Conservation (phyloP, 2,888 invertebrate genomes). For the Pristionchus entomophagus region DNA sequence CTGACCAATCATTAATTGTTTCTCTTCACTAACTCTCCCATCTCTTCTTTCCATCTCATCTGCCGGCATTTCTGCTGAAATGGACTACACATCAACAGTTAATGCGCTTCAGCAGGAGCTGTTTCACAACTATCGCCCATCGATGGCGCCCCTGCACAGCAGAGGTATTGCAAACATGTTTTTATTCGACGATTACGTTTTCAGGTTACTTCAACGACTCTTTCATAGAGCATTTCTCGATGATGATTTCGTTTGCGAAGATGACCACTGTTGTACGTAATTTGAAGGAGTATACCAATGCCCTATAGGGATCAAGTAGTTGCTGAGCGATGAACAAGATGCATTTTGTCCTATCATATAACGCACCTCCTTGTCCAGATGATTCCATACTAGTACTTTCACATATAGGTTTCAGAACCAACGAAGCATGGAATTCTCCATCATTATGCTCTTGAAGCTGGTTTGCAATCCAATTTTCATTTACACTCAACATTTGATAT, state of each 20-base stretch:
- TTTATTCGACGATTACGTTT: neutral
- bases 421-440: neutral
- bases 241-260: neutral
- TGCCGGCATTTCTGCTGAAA: too few relatives aligned
- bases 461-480: neutral
- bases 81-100: neutral
- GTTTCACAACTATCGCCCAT: neutral
- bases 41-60: too few relatives aligned
- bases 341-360: too few relatives aligned
- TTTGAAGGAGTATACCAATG: too few relatives aligned
- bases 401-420: conserved; percentile 18
- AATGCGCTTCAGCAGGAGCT: neutral
- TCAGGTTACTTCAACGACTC: neutral
- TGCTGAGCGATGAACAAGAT: too few relatives aligned
- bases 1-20: too few relatives aligned
- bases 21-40: too few relatives aligned
- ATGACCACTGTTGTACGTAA: neutral
- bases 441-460: neutral
- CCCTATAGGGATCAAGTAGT: too few relatives aligned
- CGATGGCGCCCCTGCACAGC: neutral
- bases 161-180: neutral
- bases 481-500: neutral
- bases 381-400: too few relatives aligned
- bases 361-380: too few relatives aligned
- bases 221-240: neutral